These are phyloP conservation scores for Meliscaeva auricollis DNA, from an alignment of 2,888 invertebrate species.

Conservation along the genomic window DNA sequence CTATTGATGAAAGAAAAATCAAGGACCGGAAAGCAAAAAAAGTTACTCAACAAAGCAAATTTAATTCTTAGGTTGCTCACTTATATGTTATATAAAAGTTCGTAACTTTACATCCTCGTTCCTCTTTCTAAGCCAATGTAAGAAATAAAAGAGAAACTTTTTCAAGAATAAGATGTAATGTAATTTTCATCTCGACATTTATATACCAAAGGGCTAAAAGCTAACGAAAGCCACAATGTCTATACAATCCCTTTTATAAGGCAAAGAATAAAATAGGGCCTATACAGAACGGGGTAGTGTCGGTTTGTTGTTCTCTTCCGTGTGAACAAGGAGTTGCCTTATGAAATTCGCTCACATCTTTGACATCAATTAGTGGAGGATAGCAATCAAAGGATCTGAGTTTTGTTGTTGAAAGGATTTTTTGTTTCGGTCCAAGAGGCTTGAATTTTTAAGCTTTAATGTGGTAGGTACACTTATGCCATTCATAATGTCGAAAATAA, in stretches of 20 bases:
- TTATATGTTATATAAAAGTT: conserved; percentile 25
- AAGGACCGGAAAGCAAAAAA: background rate
- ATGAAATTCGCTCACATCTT: conserved; percentile 5
- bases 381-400: conserved; percentile 10
- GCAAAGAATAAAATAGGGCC: background rate
- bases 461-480: conserved; percentile 8
- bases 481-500: conserved; percentile 15
- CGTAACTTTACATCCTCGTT: background rate
- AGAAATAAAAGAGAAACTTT: background rate
- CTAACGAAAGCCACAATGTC: background rate
- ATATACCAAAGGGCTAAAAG: background rate
- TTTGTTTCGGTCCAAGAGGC: background rate
- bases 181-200: conserved; percentile 52
- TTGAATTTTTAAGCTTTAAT: background rate
- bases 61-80: conserved; percentile 30
- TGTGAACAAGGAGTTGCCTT: background rate
- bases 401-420: background rate
- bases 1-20: background rate
- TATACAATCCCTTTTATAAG: background rate
- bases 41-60: conserved; percentile 31
- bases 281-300: background rate
- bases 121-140: background rate
- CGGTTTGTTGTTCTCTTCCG: background rate
- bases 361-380: conserved; percentile 6
- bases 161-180: background rate